Conservation (phyloP, 64 coral and sea anemone species). For the Stylophora pistillata region DNA sequence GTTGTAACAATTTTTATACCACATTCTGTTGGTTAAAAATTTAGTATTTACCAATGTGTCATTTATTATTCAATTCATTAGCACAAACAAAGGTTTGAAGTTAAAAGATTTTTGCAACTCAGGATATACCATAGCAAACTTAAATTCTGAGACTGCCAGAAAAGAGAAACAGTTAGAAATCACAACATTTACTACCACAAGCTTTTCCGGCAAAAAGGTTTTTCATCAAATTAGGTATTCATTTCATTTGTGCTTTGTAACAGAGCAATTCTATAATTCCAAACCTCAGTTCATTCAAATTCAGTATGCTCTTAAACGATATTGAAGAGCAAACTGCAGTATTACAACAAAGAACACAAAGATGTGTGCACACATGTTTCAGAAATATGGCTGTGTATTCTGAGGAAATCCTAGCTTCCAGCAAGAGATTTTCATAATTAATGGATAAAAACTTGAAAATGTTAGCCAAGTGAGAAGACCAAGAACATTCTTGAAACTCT, state of each 20-base stretch:
- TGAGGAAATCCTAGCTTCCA: not conserved
- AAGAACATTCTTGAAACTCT: not conserved
- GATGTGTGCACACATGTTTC: too few species aligned
- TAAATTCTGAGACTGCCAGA: not conserved
- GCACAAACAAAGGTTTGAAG: not conserved
- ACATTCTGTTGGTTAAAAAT: slow-evolving; percentile 24
- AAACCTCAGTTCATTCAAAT: not conserved
- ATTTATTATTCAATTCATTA: slow-evolving; percentile 30
- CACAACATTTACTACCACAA: not conserved
- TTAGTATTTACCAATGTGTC: slow-evolving; percentile 20
- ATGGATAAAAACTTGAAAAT: not conserved
- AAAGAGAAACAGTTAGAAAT: not conserved
- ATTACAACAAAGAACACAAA: too few species aligned
- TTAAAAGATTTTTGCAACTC: not conserved
- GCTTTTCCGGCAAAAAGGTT: not conserved
- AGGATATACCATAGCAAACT: not conserved
- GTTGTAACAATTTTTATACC: not conserved
- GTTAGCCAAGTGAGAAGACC: not conserved
- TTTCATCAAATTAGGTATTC: not conserved
- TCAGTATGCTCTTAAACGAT: not conserved
- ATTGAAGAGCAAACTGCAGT: too few species aligned
- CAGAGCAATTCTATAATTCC: not conserved
- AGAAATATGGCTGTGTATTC: not conserved
- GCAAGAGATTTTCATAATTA: not conserved
- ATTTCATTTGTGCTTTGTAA: not conserved